Evolutionary conservation across 2,113 vertebrate species (phyloP), one percentile per base, ranked within the genome.

Genomic region (Corythaixoides concolor): DNA sequence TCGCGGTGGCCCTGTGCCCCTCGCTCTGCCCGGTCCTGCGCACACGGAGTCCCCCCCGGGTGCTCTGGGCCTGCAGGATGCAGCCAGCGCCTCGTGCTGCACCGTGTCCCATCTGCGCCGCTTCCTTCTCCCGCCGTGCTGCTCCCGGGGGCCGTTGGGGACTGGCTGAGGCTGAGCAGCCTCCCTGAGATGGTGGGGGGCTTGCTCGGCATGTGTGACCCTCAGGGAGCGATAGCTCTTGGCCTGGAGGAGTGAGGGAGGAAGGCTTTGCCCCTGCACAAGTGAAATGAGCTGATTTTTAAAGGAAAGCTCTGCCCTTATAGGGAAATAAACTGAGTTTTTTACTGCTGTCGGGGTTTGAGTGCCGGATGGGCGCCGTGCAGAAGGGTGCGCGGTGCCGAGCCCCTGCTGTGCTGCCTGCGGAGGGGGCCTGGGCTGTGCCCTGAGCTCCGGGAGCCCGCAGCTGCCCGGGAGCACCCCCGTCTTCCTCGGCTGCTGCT

Each of bases 271-370:
- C 55, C 35, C 41, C 76, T 68, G 69, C 52, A 27, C 0, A 0
- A 63, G 68, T 56, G 39, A 68, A 59, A 84, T 0, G 2, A 82
- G 70, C 66, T 94, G 77, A 7, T 95, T 96, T 97, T 95, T 95
- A 76, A 85, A 62, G 39, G 83, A 91, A 92, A 92, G 26, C 77
- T 85, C 77, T 85, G 81, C 53, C 91, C 92, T 97, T 93, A 67
- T 76, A 95, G 67, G 59, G 45, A 90, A 95, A 97, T 97, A 97
- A 95, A 97, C 30, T 5, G 41, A 88, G 8, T 69, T 80, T 93
- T 95, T 88, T 87, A 94, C 58, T 64, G 20, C 75, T 89, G 56
- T 75, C 8, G 20, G 69, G 17, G 26, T 88, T 69, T 59, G 79
- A 73, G 43, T 79, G 49, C 20, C 73, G 62, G 11, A 32, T 50